Evolutionary conservation across 2,888 invertebrate species (phyloP).

Genomic region (Parnassius mnemosyne): DNA sequence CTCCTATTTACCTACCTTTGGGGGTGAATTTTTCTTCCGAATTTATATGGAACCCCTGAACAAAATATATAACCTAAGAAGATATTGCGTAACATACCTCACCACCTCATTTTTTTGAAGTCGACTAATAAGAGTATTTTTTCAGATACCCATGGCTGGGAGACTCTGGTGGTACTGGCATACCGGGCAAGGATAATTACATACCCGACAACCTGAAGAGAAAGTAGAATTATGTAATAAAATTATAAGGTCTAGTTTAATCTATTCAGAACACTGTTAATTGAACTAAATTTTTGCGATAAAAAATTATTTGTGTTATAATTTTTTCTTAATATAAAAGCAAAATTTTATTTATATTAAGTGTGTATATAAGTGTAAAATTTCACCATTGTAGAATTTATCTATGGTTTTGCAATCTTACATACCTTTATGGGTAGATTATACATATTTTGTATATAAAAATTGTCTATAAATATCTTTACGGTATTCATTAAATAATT

Average conservation of each 20-base stretch:
- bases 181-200: conserved; percentile 89
- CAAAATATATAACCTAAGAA: too few species aligned
- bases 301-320: not conserved
- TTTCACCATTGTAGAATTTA: conserved; percentile 6
- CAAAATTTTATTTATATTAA: conserved; percentile 9
- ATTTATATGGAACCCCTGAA: too few species aligned
- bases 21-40: too few species aligned
- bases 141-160: conserved; percentile 90
- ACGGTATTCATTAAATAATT: too few species aligned
- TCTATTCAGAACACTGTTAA: conserved; percentile 28
- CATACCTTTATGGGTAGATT: not conserved
- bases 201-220: conserved; percentile 84
- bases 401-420: conserved; percentile 18
- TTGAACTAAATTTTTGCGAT: conserved; percentile 21
- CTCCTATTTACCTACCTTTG: too few species aligned
- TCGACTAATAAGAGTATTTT: conserved; percentile 9
- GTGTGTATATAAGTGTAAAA: not conserved
- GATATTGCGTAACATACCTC: too few species aligned
- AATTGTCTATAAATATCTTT: not conserved
- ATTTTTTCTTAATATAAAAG: not conserved
- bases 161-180: conserved; percentile 91
- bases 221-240: conserved; percentile 45
- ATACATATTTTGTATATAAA: not conserved
- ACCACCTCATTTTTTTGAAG: too few species aligned
- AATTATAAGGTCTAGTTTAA: conserved; percentile 22